Conservation (phyloP, 2,113 vertebrate species). For the Hucho hucho region DNA sequence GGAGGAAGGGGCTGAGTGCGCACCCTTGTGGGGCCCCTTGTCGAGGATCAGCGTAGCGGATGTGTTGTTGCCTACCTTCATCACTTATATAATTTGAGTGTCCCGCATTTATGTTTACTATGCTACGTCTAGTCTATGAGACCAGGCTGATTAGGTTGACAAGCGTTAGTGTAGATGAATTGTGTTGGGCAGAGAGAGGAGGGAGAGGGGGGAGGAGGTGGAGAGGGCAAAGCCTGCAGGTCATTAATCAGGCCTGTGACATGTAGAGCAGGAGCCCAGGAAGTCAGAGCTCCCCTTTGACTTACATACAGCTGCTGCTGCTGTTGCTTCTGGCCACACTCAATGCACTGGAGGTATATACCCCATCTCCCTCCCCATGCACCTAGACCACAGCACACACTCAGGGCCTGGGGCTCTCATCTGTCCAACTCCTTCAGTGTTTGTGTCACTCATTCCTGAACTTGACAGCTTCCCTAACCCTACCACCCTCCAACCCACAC, state of each 20-base stretch:
- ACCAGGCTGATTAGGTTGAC: slow-evolving; percentile 48
- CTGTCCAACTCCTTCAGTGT: slow-evolving; percentile 56
- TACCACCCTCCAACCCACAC: slow-evolving; percentile 29
- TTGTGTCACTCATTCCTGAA: slow-evolving; percentile 55
- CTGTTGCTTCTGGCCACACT: slow-evolving; percentile 68
- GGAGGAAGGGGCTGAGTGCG: no score
- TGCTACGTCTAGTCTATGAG: slow-evolving; percentile 4
- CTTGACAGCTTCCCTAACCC: slow-evolving; percentile 25
- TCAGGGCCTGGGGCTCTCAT: slow-evolving; percentile 52
- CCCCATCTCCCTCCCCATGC: slow-evolving; percentile 40
- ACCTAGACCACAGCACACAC: slow-evolving; percentile 37
- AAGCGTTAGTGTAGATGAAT: slow-evolving; percentile 48
- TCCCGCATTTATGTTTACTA: no score
- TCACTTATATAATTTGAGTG: no score
- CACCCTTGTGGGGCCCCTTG: no score
- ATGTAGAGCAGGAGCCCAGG: slow-evolving; percentile 72
- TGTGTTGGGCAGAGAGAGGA: slow-evolving; percentile 51
- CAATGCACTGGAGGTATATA: slow-evolving; percentile 58
- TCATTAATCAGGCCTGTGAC: slow-evolving; percentile 77
- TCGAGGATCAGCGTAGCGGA: no score
- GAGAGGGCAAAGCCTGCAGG: slow-evolving; percentile 57
- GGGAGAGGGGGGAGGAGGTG: slow-evolving; percentile 45
- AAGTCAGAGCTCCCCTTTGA: slow-evolving; percentile 60
- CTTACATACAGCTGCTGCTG: slow-evolving; percentile 69
- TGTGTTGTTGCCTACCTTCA: no score